Evolutionary conservation across 2,113 vertebrate genomes (phyloP), one percentile per base, ranked within the genome.

Genomic region (Atractosteus spatula): DNA sequence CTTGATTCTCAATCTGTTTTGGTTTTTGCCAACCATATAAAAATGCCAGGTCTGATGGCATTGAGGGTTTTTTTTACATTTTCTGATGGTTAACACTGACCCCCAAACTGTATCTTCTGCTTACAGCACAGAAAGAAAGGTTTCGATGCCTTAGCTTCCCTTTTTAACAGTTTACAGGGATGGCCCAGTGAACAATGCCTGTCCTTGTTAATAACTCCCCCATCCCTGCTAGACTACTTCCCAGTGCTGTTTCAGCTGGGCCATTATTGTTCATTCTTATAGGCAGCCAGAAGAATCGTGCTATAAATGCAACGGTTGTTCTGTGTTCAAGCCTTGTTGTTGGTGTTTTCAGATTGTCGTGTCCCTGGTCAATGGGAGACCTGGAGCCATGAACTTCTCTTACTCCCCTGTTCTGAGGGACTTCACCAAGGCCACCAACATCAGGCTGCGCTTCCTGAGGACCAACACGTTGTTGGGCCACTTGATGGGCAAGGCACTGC

Each of bases 341-440:
- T 64, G 62, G 47, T 10, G 6, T 3, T 17, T 43, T 0, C 82
- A 99, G 97, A 88, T 98, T 2, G 97, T 99, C 4, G 96, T 99
- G 41, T 98, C 97, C 4, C 80, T 99, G 91, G 97, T 99, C 14
- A 99, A 98, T 0, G 95, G 96, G 2, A 95, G 97, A 4, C 97
- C 97, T 0, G 97, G 97, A 3, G 95, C 97, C 59, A 91, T 93
- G 94, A 99, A 99, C 81, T 99, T 99, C 87, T 98, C 97, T 42
- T 97, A 96, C 78, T 99, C 97, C 0, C 97, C 97, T 0, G 88
- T 96, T 1, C 90, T 99, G 65, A 89, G 96, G 12, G 94, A 97
- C 8, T 99, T 99, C 88, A 99, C 97, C 0, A 98, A 98, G 81
- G 97, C 97, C 83, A 99, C 97, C 76, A 97, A 94, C 82, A 96